Evolutionary conservation across 2,797 vertebrate genomes (phyloP).

Genomic region (Chelonia mydas): DNA sequence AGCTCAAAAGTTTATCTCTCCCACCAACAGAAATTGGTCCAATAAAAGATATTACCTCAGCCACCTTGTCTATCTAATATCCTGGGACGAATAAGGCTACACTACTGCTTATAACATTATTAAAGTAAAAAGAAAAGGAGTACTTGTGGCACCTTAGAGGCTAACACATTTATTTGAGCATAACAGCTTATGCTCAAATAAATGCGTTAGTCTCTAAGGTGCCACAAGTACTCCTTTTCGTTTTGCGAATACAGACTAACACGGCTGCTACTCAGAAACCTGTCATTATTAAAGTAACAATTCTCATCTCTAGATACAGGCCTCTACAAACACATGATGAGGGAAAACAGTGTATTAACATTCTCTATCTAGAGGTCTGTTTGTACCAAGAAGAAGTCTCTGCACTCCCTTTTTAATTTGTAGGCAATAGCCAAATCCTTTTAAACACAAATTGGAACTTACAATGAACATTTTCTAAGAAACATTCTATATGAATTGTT

Average conservation of each 20-base stretch:
- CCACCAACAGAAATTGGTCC: not conserved
- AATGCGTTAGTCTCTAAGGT: too few relatives aligned
- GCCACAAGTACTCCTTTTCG: too few relatives aligned
- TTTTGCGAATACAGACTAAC: too few relatives aligned
- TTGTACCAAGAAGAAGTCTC: not conserved
- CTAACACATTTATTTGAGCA: too few relatives aligned
- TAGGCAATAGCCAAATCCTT: not conserved
- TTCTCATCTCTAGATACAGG: not conserved
- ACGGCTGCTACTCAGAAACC: too few relatives aligned
- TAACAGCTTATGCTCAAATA: too few relatives aligned
- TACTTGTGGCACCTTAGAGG: too few relatives aligned
- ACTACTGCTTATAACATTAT: not conserved
- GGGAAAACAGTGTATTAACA: not conserved
- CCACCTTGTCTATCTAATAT: not conserved
- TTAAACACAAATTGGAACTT: not conserved
- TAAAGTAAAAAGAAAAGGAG: not conserved
- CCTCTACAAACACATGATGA: not conserved
- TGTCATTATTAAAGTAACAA: not conserved
- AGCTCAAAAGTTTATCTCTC: not conserved
- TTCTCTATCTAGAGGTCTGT: not conserved
- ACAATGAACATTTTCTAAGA: not conserved
- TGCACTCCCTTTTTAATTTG: not conserved
- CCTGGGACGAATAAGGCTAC: not conserved
- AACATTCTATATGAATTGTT: not conserved
- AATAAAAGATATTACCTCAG: not conserved